Evolutionary conservation across 2,113 vertebrate genomes (phyloP), one percentile per base, ranked within the genome.

Genomic region (Melanocharis versteri): DNA sequence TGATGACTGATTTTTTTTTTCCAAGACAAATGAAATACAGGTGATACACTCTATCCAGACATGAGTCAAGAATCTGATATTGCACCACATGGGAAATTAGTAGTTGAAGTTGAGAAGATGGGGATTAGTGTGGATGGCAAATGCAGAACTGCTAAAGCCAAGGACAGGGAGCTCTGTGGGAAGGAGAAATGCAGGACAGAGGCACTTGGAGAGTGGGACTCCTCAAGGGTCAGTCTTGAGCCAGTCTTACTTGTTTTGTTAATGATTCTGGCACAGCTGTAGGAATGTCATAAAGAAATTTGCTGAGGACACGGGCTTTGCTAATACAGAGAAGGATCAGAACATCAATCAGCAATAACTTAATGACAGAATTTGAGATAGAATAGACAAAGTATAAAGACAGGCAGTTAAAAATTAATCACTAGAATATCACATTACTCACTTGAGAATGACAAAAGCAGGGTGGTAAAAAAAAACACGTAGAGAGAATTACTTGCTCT

Each of bases 391-490:
- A 78, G 69, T 44, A 64, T 75, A 82, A 94, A 95, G 89, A 84
- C 65, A 26, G 23, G 61, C 69, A 87, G 68, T 92, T 95, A 91
- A 86, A 94, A 94, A 89, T 96, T 78, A 96, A 79, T 84, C 88
- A 94, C 80, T 60, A 50, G 73, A 91, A 26, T 92, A 94, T 94
- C 89, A 60, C 83, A 53, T 95, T 94, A 84, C 77, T 92, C 81
- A 92, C 58, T 95, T 73, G 61, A 68, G 87, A 80, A 94, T 88
- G 85, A 96, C 92, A 95, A 88, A 96, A 90, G 92, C 54, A 81
- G 64, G 60, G 44, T 78, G 85, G 83, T 81, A 66, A 64, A 57
- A 84, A 89, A 76, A 64, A 89, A 73, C 11, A 6, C 11, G 3
- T 3, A 33, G 2, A 39, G 37, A 77, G 51, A 94, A 79, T 75